Base-by-base conservation (phyloP, 2,113 vertebrate genomes). In the Chunga burmeisteri region DNA sequence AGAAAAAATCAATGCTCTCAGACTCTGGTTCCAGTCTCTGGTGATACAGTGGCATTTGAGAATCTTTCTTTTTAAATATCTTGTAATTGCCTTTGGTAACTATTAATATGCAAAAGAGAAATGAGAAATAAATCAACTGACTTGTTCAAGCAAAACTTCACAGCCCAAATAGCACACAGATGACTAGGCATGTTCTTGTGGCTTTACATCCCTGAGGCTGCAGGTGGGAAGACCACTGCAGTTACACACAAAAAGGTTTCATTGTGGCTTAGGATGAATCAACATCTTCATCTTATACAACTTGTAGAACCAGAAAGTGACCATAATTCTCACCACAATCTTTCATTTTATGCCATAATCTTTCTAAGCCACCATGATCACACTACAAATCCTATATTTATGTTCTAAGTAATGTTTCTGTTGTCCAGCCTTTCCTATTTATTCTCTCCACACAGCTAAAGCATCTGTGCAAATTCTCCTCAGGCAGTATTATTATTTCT, bases 71-170 rank as follows among this genome's bases (percentile, higher is more conserved):
- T 63, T 61, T 42, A 90, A 84, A 67, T 26, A 81, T 46, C 56
- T 75, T 85, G 52, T 63, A 84, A 87, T 91, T 87, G 84, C 32
- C 71, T 84, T 91, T 93, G n/a, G 25, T 68, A 94, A 85, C 49
- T 65, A 81, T 84, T 82, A 85, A 71, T n/a, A 91, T 46, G 40
- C n/a, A 79, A 80, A 75, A 81, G 27, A 65, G 40, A 91, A 96
- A 87, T 0, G 1, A 93, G 52, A 94, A 94, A 79, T 74, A 81
- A 81, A 86, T 92, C 53, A 88, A 58, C 72, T 75, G 53, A 47
- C 42, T 68, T 67, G 13, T 63, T 87, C 73, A 84, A 71, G 68
- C n/a, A 91, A 89, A 91, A 55, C 9, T 61, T 93, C 36, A 71
- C 15, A 62, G 77, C 29, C 32, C 32, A 63, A 50, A 59, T 17